Evolutionary conservation across 2,797 vertebrate species (phyloP), one percentile per base, ranked within the genome.

Genomic region (Tokudaia tokunoshimensis): DNA sequence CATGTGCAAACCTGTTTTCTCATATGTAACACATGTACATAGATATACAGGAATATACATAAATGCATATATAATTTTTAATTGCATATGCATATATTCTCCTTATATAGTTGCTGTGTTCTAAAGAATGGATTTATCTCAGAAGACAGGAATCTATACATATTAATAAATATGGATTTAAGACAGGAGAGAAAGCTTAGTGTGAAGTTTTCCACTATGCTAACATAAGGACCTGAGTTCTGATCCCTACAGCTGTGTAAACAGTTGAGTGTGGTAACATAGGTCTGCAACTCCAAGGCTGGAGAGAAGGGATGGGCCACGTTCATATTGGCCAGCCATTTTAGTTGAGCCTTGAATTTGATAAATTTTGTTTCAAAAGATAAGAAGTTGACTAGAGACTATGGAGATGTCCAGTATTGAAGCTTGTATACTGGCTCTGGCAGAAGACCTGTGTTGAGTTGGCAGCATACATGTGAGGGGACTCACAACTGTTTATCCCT

Each of bases 71-170:
- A 65, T 4, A 55, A 14, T 10, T 61, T 44, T 47, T 84, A 41
- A 41, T 55, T 88, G n/a, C 14, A 52, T 87, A 52, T 72, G 4
- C 41, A 41, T 74, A 37, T 41, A 57, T 88, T 75, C 29, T 94
- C 9, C 31, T 89, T 7, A 50, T 11, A 37, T 26, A 12, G 14
- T 47, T 86, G 12, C 44, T 74, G 37, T 29, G 17, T 90, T 76
- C 34, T 41, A 19, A 57, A 22, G 0, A 17, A 34, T 5, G 78
- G 29, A 44, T 92, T 79, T 89, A 44, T 37, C 6, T n/a, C 50
- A 74, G 72, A 79, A 93, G 37, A 90, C 24, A 87, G 50, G 37
- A 95, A 94, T 92, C 31, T 61, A 95, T 76, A 34, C 0, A 4
- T 34, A 52, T 24, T 29, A 84, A 94, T 55, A 93, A 81, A 22